phyloP scores from a whole-genome alignment of 2,797 vertebrate genomes.

The Sebastes nivosus region DNA sequence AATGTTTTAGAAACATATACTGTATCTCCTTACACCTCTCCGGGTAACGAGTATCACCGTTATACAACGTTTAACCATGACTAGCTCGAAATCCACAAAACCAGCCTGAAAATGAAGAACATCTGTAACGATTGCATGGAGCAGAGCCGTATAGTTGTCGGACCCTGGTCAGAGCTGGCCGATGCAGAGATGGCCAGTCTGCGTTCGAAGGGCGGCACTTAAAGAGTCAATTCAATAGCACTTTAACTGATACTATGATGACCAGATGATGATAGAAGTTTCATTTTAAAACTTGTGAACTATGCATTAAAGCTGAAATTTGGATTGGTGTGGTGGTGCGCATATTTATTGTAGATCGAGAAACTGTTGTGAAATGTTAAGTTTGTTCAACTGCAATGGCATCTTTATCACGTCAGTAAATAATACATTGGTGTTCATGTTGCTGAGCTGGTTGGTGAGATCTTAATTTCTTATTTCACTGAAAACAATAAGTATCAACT shows the following conservation, averaged over 20 bases:
- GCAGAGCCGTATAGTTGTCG: not conserved
- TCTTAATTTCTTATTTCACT: not conserved
- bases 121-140: not conserved
- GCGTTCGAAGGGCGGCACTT: too few relatives aligned
- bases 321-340: not conserved
- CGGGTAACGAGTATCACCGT: not conserved
- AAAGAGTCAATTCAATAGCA: not conserved
- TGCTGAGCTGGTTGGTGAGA: not conserved
- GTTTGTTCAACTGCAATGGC: not conserved
- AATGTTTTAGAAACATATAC: too few relatives aligned
- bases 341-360: not conserved
- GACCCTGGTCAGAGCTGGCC: not conserved
- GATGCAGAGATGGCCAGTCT: too few relatives aligned
- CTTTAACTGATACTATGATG: not conserved
- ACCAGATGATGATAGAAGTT: not conserved
- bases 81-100: too few relatives aligned
- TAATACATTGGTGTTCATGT: not conserved
- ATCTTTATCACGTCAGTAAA: not conserved
- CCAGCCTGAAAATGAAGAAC: not conserved
- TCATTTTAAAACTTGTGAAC: not conserved
- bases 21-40: too few relatives aligned
- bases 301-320: not conserved
- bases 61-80: too few relatives aligned
- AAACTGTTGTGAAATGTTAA: not conserved
- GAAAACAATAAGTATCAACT: not conserved